Evolutionary conservation across 2,113 vertebrate genomes (phyloP).

Genomic region (Xiphophorus couchianus): DNA sequence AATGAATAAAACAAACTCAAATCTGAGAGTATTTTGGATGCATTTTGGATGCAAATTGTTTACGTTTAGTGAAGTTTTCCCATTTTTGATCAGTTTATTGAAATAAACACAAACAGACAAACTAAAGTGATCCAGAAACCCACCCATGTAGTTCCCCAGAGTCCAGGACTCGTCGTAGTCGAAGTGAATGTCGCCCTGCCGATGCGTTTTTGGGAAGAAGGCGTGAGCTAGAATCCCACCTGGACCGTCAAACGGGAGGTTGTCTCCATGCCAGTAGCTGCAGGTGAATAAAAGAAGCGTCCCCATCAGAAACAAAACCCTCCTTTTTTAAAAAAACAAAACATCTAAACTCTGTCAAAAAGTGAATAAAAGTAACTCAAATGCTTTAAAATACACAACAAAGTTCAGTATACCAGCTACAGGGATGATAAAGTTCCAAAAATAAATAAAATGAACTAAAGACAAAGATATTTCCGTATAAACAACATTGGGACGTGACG

Average conservation of each 20-base stretch:
- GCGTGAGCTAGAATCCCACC: constrained; percentile 95
- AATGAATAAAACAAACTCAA: neutral
- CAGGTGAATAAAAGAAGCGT: constrained; percentile 29
- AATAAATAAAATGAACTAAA: neutral
- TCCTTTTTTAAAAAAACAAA: neutral
- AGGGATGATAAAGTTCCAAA: neutral
- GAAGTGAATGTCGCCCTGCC: constrained; percentile 93
- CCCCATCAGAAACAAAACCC: neutral
- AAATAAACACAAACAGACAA: neutral
- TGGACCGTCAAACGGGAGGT: constrained; percentile 90
- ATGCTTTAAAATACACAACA: neutral
- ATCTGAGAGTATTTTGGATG: neutral
- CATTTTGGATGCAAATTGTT: neutral
- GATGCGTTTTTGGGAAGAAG: constrained; percentile 92
- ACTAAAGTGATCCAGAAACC: constrained; percentile 9
- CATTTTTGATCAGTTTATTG: neutral
- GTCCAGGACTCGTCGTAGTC: constrained; percentile 96
- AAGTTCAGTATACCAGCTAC: neutral
- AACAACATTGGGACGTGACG: neutral
- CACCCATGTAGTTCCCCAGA: constrained; percentile 89
- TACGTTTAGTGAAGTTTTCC: neutral
- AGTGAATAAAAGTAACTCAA: neutral
- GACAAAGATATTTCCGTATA: neutral
- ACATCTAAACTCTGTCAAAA: neutral
- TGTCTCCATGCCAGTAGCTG: constrained; percentile 95